Evolutionary conservation across 2,888 invertebrate genomes (phyloP), one percentile per base, ranked within the genome.

Genomic region (Steromphala cineraria): DNA sequence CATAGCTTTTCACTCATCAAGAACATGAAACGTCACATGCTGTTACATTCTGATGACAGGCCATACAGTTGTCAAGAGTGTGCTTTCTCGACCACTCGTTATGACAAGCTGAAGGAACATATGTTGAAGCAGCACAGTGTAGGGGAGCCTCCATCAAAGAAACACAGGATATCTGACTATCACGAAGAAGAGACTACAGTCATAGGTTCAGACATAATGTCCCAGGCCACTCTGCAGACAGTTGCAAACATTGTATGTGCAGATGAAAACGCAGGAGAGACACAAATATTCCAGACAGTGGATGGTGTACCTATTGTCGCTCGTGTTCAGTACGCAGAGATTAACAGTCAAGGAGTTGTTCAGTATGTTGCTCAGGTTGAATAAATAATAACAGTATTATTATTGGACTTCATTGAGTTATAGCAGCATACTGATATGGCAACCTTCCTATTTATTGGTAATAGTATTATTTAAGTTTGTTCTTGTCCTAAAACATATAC

Each of bases 31-130:
- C 87, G 93, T 17, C 94, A 94, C 86, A 92, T 93, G 88, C 81
- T 92, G 19, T 87, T 93, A 19, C 94, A 94, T 81, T 86, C 89
- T 17, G 84, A 87, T 40, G 86, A 85, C 10, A 85, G 89, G 19
- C 88, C 89, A 0, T 88, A 93, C 83, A 92, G 93, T 81, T 95
- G 95, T 83, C 81, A 81, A 4, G 56, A 82, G 0, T 95, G 95
- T 85, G 89, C 93, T 0, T 95, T 94, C 84, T 90, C 93, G 24
- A 94, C 94, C 10, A 94, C 94, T 83, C 93, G 95, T 8, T 93
- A 93, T 31, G 95, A 95, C 88, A 95, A 95, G 84, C 90, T 95
- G 62, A 95, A 94, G 79, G 95, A 94, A 78, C 95, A 95, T 86
- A 92, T 94, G 78, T 86, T 89, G 17, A 93, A 92, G 82, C 89